Percentiles rank a stretch among this genome's conserved stretches.
These are phyloP conservation scores for Ifrita kowaldi DNA, from an alignment of 2,113 vertebrate genomes.

Conservation along the genomic window DNA sequence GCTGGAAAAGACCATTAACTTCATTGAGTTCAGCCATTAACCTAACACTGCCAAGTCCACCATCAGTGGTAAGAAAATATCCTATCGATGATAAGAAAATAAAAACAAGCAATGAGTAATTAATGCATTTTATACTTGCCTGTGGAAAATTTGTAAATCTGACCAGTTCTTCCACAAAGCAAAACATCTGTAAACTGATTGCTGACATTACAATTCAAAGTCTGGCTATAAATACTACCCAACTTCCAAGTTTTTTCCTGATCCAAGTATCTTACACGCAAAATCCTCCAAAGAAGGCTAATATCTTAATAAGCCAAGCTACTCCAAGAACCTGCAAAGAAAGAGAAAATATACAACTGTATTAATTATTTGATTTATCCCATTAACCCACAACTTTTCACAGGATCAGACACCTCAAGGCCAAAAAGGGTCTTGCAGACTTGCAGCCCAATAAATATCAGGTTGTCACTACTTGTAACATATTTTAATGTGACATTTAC, in stretches of 20 bases:
- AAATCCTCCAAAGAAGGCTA: slow-evolving; percentile 92
- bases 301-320: slow-evolving; percentile 91
- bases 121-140: slow-evolving; percentile 70
- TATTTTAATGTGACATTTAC: background rate
- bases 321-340: slow-evolving; percentile 84
- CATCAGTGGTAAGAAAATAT: background rate
- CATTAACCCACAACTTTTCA: background rate
- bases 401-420: background rate
- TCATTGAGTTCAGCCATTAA: background rate
- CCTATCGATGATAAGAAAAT: background rate
- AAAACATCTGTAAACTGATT: slow-evolving; percentile 95
- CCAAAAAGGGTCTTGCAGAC: background rate
- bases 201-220: slow-evolving; percentile 93
- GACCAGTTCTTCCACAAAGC: slow-evolving; percentile 92
- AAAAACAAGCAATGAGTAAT: background rate
- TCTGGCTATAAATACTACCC: slow-evolving; percentile 92
- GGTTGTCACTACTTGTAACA: background rate
- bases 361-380: background rate
- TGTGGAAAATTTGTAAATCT: slow-evolving; percentile 93
- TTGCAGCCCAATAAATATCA: background rate
- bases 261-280: slow-evolving; percentile 92
- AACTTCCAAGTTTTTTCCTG: slow-evolving; percentile 92
- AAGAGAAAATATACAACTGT: background rate
- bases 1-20: background rate
- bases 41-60: background rate